Evolutionary conservation across 2,888 invertebrate genomes (phyloP).

Genomic region (Ditula angustiorana): DNA sequence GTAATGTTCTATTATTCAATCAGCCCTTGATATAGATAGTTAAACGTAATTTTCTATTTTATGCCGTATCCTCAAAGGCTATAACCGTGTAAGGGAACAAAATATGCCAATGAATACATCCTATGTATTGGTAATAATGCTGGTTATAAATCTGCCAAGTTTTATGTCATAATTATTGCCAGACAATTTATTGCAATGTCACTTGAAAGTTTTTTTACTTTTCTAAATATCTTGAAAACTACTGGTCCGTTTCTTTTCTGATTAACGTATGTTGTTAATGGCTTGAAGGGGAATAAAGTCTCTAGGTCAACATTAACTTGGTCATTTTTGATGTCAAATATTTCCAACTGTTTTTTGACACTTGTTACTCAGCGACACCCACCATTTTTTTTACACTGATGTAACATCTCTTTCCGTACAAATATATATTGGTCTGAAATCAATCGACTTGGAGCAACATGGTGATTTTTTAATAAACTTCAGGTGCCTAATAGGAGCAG

Average conservation of each 20-base stretch:
- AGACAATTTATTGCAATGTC: conserved; percentile 1
- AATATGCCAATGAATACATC: background rate
- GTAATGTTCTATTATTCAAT: too few relatives aligned
- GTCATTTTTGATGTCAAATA: background rate
- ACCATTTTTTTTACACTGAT: background rate
- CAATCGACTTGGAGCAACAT: too few relatives aligned
- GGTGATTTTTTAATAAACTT: background rate
- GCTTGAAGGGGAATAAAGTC: background rate
- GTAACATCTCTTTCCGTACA: background rate
- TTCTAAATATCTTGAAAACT: too few relatives aligned
- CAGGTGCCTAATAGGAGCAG: too few relatives aligned
- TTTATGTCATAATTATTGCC: conserved; percentile 7
- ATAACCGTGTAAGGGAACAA: background rate
- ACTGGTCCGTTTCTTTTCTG: too few relatives aligned
- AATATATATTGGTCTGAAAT: background rate
- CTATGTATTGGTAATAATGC: background rate
- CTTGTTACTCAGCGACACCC: background rate
- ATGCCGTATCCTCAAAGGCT: too few relatives aligned
- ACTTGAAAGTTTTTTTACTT: conserved; percentile 8
- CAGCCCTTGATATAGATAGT: too few relatives aligned
- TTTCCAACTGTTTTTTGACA: background rate
- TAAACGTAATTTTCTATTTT: too few relatives aligned
- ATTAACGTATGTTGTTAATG: too few relatives aligned
- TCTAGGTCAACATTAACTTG: background rate
- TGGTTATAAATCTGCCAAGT: conserved; percentile 10